Percentiles rank a stretch among this genome's conserved stretches.
Conservation (phyloP, 1,140 invertebrate species). For the Hydropsyche tenuis region DNA sequence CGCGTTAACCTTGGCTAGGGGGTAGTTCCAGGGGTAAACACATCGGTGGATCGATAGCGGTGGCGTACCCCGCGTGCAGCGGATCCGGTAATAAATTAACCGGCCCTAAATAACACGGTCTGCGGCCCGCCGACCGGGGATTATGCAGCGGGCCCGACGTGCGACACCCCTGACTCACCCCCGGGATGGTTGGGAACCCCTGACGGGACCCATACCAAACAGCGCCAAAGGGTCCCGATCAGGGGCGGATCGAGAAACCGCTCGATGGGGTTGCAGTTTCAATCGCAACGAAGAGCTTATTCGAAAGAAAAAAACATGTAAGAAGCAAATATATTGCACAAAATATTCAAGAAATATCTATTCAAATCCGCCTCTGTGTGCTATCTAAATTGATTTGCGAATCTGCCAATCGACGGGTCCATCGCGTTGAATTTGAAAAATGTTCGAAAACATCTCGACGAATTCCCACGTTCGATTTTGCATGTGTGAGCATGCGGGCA, state of each 20-base stretch:
- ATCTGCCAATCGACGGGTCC: neutral
- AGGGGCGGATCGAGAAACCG: neutral
- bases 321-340: too few relatives aligned
- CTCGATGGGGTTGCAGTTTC: neutral
- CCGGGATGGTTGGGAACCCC: neutral
- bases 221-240: too few relatives aligned
- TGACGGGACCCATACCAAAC: too few relatives aligned
- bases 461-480: too few relatives aligned
- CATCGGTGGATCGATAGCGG: constrained; percentile 54
- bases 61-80: constrained; percentile 54
- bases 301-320: too few relatives aligned
- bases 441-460: too few relatives aligned
- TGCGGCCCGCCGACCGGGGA: constrained; percentile 53
- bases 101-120: constrained; percentile 57
- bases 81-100: constrained; percentile 60
- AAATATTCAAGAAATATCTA: too few relatives aligned
- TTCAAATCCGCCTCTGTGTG: too few relatives aligned
- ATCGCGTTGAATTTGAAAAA: neutral
- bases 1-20: constrained; percentile 42
- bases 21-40: constrained; percentile 34
- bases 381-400: constrained; percentile 22
- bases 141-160: constrained; percentile 41
- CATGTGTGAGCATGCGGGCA: too few relatives aligned
- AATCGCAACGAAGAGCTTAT: neutral
- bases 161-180: constrained; percentile 33